phyloP scores from a whole-genome alignment of 2,113 vertebrate genomes.

The Actinemys pallida region DNA sequence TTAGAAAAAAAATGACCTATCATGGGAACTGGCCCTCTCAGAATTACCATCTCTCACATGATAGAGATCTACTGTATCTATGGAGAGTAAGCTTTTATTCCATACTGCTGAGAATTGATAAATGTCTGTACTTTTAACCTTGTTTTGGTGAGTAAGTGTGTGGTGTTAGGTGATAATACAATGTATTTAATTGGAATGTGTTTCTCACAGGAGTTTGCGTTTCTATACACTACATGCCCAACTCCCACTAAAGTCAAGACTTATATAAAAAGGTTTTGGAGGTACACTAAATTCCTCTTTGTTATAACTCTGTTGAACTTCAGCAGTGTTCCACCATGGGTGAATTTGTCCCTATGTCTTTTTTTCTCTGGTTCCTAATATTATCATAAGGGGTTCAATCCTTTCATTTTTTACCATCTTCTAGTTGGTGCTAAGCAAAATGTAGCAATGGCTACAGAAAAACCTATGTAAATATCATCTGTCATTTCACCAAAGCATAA shows the following conservation, averaged over 20 bases:
- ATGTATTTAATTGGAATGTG: not conserved
- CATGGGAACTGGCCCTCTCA: not conserved
- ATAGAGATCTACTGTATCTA: not conserved
- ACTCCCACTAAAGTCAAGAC: not conserved
- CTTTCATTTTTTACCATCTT: constrained; percentile 8
- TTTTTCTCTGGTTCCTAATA: not conserved
- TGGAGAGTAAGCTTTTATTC: not conserved
- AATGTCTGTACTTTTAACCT: not conserved
- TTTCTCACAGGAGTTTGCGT: not conserved
- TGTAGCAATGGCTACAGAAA: not conserved
- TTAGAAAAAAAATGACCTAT: not conserved
- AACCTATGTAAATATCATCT: not conserved
- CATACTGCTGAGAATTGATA: not conserved
- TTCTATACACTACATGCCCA: not conserved
- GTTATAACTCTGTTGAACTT: not conserved
- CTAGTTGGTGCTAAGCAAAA: not conserved
- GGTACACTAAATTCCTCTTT: not conserved
- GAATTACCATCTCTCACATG: not conserved
- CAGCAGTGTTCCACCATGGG: not conserved
- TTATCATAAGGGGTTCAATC: not conserved
- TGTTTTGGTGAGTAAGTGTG: not conserved
- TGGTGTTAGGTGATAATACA: not conserved
- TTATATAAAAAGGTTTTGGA: not conserved
- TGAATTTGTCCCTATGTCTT: not conserved
- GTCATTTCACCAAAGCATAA: constrained; percentile 24